These are phyloP conservation scores for Luffia ferchaultella DNA, from an alignment of 2,888 invertebrate species.

Conservation along the genomic window DNA sequence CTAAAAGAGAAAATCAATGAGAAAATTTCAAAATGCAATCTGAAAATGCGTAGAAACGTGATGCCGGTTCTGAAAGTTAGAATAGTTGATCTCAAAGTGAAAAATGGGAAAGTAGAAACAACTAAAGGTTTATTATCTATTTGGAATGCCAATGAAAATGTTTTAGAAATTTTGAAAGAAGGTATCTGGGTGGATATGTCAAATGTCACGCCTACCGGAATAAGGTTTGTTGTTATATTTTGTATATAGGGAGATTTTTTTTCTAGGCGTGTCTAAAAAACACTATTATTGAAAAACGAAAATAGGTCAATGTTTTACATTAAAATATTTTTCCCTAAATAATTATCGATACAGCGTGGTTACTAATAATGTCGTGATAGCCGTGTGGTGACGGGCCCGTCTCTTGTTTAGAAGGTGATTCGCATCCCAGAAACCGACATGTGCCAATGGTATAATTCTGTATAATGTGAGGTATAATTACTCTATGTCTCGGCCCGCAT, in stretches of 20 bases:
- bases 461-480: too few relatives aligned
- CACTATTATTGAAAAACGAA: too few relatives aligned
- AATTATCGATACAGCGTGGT: background rate
- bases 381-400: too few relatives aligned
- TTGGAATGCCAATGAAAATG: conserved; percentile 74
- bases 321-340: too few relatives aligned
- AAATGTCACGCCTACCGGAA: conserved; percentile 62
- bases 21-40: conserved; percentile 24
- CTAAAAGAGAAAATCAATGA: conserved; percentile 33
- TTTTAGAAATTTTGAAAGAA: conserved; percentile 68
- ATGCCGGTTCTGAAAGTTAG: conserved; percentile 38
- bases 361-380: background rate
- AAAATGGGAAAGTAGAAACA: conserved; percentile 15
- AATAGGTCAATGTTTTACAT: too few relatives aligned
- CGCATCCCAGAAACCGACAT: too few relatives aligned
- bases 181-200: conserved; percentile 66
- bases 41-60: conserved; percentile 29
- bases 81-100: conserved; percentile 25
- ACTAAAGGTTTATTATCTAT: conserved; percentile 62
- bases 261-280: conserved; percentile 53
- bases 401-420: too few relatives aligned
- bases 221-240: conserved; percentile 38
- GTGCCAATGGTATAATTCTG: too few relatives aligned
- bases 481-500: too few relatives aligned
- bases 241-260: too few relatives aligned